A percentile compares a stretch with the other conserved stretches of the same genome.
These are phyloP conservation scores for Perccottus glenii DNA, from an alignment of 2,113 vertebrate genomes.

Conservation along the genomic window DNA sequence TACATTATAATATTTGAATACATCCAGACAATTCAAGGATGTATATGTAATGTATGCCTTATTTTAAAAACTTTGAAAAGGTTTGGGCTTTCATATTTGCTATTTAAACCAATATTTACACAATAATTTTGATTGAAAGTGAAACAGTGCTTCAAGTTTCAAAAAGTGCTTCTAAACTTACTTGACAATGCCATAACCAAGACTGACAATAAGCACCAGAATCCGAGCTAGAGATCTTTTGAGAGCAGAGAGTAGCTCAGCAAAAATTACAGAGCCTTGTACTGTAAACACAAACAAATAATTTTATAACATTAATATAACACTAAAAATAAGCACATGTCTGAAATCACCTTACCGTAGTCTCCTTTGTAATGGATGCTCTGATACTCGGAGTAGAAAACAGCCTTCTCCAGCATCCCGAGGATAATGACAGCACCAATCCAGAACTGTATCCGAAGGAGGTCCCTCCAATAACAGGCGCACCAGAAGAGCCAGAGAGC, in stretches of 20 bases:
- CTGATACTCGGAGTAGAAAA: constrained; percentile 97
- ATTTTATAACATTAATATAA: neutral
- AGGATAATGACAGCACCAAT: constrained; percentile 94
- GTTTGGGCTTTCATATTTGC: no score
- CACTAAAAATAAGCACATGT: neutral
- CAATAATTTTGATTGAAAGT: no score
- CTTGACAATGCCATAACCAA: constrained; percentile 96
- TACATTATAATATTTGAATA: no score
- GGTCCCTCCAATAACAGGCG: constrained; percentile 92
- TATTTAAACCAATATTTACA: no score
- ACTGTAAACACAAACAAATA: constrained; percentile 70
- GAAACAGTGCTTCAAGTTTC: neutral
- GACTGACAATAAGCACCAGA: constrained; percentile 93
- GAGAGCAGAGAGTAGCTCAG: constrained; percentile 92
- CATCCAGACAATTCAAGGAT: no score
- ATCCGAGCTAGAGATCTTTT: constrained; percentile 93
- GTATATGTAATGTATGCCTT: no score
- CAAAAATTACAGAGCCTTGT: constrained; percentile 89
- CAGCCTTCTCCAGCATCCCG: constrained; percentile 94
- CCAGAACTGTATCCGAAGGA: constrained; percentile 95
- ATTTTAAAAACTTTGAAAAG: no score
- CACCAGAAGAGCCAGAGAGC: constrained; percentile 93
- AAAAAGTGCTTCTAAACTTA: constrained; percentile 71
- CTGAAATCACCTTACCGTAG: constrained; percentile 79
- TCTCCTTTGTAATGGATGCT: constrained; percentile 91